Percentiles rank a stretch among this genome's conserved stretches.
phyloP scores from a whole-genome alignment of 2,888 invertebrate species.

The Rhingia rostrata region DNA sequence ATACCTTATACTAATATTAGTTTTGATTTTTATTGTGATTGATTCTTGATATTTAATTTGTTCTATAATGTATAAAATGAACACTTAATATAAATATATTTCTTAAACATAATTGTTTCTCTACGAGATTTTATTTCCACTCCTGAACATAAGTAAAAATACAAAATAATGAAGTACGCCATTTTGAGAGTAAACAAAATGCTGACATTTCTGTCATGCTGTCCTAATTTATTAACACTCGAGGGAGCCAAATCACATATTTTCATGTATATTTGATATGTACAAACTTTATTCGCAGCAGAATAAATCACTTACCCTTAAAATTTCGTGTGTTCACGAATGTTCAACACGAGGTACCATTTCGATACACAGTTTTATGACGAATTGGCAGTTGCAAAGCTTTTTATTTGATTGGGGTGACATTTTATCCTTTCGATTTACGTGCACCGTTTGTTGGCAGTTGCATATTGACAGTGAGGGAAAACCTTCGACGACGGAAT shows the following conservation, averaged over 20 bases:
- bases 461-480: slow-evolving; percentile 1
- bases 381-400: slow-evolving; percentile 41
- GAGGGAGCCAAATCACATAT: not conserved
- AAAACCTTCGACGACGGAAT: not conserved
- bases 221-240: not conserved
- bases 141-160: too few relatives aligned
- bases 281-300: not conserved
- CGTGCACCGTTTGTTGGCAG: slow-evolving; percentile 4
- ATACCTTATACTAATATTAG: too few relatives aligned
- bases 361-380: slow-evolving; percentile 33
- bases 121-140: too few relatives aligned
- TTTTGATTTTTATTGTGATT: too few relatives aligned
- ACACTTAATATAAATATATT: too few relatives aligned
- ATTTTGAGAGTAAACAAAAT: too few relatives aligned
- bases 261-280: not conserved
- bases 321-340: slow-evolving; percentile 14
- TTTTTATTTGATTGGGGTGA: slow-evolving; percentile 52
- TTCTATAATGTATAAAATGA: too few relatives aligned
- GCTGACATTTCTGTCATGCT: not conserved
- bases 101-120: too few relatives aligned
- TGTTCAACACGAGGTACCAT: slow-evolving; percentile 36
- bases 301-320: slow-evolving; percentile 34
- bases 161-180: too few relatives aligned
- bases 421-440: slow-evolving; percentile 47
- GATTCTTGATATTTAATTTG: too few relatives aligned